phyloP scores from a whole-genome alignment of 2,888 invertebrate species.

The Uloborus plumipes region DNA sequence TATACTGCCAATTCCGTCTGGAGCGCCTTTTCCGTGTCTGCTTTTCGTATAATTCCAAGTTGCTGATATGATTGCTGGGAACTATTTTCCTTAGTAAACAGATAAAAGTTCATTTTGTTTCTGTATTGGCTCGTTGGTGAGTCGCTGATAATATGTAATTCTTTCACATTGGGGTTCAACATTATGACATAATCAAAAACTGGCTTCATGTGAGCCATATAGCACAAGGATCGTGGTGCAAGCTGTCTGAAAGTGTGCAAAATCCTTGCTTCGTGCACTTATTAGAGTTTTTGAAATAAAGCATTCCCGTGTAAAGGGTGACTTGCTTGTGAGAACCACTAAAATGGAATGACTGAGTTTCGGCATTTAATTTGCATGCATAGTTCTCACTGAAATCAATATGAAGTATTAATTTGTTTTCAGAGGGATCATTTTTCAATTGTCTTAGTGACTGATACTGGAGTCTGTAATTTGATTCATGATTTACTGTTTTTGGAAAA shows the following conservation, averaged over 20 bases:
- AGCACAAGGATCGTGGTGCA: not conserved
- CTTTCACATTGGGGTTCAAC: not conserved
- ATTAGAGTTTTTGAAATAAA: not conserved
- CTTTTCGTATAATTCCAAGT: not conserved
- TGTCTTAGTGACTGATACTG: too few relatives aligned
- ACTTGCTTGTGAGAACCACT: not conserved
- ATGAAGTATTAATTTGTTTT: not conserved
- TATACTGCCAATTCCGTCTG: conserved; percentile 4
- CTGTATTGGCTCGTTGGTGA: not conserved
- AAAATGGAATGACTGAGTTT: conserved; percentile 3
- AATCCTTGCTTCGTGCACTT: not conserved
- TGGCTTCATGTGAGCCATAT: conserved; percentile 7
- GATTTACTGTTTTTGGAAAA: too few relatives aligned
- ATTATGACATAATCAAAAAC: not conserved
- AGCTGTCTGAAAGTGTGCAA: not conserved
- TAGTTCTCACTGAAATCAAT: too few relatives aligned
- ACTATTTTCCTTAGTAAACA: conserved; percentile 5
- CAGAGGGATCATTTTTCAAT: not conserved
- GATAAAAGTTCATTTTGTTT: not conserved
- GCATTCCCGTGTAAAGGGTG: not conserved
- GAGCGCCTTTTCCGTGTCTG: not conserved
- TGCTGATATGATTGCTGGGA: not conserved
- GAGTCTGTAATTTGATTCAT: too few relatives aligned
- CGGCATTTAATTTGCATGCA: conserved; percentile 5
- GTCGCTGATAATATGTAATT: not conserved